Conservation (phyloP, 1,140 invertebrate genomes). For the Vollenhovia emeryi region DNA sequence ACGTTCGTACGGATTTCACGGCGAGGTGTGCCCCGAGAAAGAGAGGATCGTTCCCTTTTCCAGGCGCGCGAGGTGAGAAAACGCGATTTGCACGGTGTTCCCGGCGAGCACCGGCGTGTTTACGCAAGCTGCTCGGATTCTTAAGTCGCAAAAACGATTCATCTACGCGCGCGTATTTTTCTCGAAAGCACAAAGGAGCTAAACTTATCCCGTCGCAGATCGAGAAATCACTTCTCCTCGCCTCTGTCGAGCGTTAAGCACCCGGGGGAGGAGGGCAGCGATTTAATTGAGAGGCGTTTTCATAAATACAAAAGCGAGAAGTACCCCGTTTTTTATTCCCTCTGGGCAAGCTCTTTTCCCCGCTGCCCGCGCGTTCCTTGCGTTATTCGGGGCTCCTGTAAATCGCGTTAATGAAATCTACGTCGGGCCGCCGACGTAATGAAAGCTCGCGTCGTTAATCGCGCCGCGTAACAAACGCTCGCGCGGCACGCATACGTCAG, state of each 20-base stretch:
- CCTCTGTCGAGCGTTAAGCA: neutral
- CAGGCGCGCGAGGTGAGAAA: slow-evolving; percentile 35
- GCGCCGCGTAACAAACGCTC: slow-evolving; percentile 74
- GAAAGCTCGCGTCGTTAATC: slow-evolving; percentile 65
- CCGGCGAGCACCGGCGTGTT: neutral
- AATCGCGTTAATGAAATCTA: slow-evolving; percentile 77
- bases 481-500: slow-evolving; percentile 72
- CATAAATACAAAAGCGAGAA: neutral
- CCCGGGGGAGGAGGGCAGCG: neutral
- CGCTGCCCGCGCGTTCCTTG: neutral
- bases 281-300: neutral
- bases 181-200: neutral
- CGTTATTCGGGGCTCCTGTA: slow-evolving; percentile 60
- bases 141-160: neutral
- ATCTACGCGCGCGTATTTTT: neutral
- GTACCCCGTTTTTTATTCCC: slow-evolving; percentile 1
- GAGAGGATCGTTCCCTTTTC: slow-evolving; percentile 33
- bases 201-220: neutral
- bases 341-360: neutral
- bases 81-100: slow-evolving; percentile 11
- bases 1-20: slow-evolving; percentile 29
- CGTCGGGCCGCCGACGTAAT: slow-evolving; percentile 41
- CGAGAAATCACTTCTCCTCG: neutral
- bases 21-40: slow-evolving; percentile 27
- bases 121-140: neutral